Evolutionary conservation across 2,113 vertebrate genomes (phyloP).

Genomic region (Melanocharis versteri): DNA sequence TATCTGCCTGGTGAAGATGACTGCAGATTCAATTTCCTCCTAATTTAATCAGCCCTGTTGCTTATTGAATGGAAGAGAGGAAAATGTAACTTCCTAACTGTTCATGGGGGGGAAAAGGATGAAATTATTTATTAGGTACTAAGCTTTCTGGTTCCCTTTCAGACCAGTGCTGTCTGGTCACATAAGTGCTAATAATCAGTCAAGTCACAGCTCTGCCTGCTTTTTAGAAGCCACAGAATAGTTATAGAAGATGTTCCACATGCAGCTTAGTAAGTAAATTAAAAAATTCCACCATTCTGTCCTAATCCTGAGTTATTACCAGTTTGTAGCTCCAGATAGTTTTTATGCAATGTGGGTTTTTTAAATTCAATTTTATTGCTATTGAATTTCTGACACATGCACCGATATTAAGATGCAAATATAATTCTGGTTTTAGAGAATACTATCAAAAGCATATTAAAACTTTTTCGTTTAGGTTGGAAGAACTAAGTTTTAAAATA

Average conservation of each 20-base stretch:
- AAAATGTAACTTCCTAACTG: background rate
- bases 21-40: background rate
- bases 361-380: background rate
- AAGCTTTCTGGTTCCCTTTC: background rate
- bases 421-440: background rate
- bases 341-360: background rate
- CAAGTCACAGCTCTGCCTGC: background rate
- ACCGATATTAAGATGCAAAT: background rate
- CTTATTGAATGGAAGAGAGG: background rate
- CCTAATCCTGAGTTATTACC: background rate
- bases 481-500: background rate
- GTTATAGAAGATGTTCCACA: background rate
- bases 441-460: accelerated
- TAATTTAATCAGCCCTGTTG: background rate
- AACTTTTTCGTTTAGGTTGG: background rate
- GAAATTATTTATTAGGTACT: background rate
- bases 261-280: background rate
- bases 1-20: background rate
- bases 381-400: background rate
- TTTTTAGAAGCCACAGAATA: background rate
- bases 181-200: background rate
- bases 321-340: background rate
- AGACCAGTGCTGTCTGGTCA: background rate
- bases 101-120: background rate
- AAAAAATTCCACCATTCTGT: background rate